Conservation (phyloP, 2,797 vertebrate species). For the Leuciscus waleckii region DNA sequence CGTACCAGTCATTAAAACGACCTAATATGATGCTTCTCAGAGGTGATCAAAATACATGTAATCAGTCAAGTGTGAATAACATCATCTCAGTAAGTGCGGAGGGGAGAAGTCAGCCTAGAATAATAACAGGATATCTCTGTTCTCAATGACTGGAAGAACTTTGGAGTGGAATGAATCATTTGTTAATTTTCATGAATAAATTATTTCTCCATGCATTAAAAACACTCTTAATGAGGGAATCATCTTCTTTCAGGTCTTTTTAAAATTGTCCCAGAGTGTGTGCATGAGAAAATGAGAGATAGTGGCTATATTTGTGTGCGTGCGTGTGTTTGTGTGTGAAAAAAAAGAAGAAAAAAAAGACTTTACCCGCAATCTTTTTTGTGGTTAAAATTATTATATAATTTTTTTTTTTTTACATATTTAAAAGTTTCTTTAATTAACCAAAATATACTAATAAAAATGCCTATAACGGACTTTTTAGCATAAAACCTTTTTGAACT, state of each 20-base stretch:
- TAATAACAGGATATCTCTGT: slow-evolving; percentile 70
- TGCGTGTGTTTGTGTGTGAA: not conserved
- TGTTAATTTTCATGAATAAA: slow-evolving; percentile 80
- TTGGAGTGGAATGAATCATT: slow-evolving; percentile 72
- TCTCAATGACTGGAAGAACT: slow-evolving; percentile 64
- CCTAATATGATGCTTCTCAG: slow-evolving; percentile 66
- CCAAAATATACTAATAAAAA: not conserved
- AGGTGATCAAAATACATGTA: slow-evolving; percentile 70
- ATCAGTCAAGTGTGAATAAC: slow-evolving; percentile 70
- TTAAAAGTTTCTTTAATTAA: not conserved
- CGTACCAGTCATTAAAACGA: slow-evolving; percentile 55
- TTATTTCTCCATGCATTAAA: slow-evolving; percentile 78
- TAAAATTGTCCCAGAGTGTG: slow-evolving; percentile 50
- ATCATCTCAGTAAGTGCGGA: slow-evolving; percentile 41
- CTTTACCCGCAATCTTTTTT: slow-evolving; percentile 1
- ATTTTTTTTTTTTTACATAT: not conserved
- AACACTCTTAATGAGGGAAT: slow-evolving; percentile 77
- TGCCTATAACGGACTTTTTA: not conserved
- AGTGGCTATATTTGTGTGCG: slow-evolving; percentile 21
- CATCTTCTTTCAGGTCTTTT: slow-evolving; percentile 70
- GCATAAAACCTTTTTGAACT: not conserved
- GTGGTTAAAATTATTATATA: not conserved
- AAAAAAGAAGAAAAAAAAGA: not conserved
- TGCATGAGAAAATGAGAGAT: slow-evolving; percentile 50
- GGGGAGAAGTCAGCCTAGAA: slow-evolving; percentile 54